These are phyloP conservation scores for Luidia sarsii DNA, from an alignment of 53 echinoderm and acorn worm genomes.

Conservation along the genomic window DNA sequence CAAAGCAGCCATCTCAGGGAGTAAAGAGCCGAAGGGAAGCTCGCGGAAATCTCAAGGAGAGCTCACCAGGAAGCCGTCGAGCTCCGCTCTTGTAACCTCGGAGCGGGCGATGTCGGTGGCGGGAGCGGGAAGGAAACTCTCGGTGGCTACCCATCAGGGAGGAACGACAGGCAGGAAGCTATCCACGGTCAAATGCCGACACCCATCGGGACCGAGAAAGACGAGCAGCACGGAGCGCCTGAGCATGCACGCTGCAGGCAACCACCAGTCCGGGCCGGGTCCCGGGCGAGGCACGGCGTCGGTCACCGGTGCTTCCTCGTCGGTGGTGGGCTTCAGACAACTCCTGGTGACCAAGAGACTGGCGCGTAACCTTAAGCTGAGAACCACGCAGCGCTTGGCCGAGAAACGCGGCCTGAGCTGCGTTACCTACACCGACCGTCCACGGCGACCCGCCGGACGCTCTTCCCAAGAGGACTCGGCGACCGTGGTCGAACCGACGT, in stretches of 20 bases:
- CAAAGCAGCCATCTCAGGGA: constrained; percentile 9
- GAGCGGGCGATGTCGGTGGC: constrained; percentile 17
- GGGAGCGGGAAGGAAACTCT: constrained; percentile 11
- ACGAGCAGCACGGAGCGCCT: constrained; percentile 23
- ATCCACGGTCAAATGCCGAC: constrained; percentile 16
- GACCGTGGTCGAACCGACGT: constrained; percentile 63
- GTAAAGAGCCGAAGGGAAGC: not conserved
- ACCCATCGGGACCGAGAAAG: constrained; percentile 1
- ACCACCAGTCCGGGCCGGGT: too few relatives aligned
- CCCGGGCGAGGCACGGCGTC: not conserved
- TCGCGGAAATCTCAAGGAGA: not conserved
- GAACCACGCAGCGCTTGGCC: constrained; percentile 64
- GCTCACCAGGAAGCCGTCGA: constrained; percentile 15
- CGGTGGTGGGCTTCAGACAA: constrained; percentile 56
- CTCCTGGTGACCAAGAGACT: constrained; percentile 73
- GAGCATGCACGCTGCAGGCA: not conserved
- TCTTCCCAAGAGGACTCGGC: not conserved
- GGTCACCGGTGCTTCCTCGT: constrained; percentile 6
- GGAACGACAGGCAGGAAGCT: constrained; percentile 22
- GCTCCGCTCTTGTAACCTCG: constrained; percentile 8
- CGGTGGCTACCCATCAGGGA: constrained; percentile 27
- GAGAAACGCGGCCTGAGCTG: constrained; percentile 64
- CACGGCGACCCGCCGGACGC: constrained; percentile 14
- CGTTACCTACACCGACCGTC: constrained; percentile 66
- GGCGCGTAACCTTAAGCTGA: constrained; percentile 68